Evolutionary conservation across 2,888 invertebrate genomes (phyloP).

Genomic region (Monopis laevigella): DNA sequence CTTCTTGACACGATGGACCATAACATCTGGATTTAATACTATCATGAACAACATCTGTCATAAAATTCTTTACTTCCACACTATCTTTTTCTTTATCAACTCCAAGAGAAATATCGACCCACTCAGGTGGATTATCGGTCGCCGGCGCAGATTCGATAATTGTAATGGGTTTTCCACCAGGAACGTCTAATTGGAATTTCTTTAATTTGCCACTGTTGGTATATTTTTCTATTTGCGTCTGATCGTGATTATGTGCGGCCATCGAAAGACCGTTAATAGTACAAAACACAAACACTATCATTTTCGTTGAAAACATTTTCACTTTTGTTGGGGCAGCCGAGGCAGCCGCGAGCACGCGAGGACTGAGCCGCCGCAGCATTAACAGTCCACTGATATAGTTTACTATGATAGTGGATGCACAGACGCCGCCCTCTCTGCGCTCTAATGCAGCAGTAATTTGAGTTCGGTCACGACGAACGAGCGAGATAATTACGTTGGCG

Average conservation of each 20-base stretch:
- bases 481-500: constrained; percentile 56
- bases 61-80: constrained; percentile 44
- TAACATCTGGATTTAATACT: constrained; percentile 46
- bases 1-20: constrained; percentile 55
- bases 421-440: constrained; percentile 47
- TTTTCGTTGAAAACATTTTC: constrained; percentile 45
- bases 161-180: constrained; percentile 65
- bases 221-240: constrained; percentile 41
- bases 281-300: constrained; percentile 42
- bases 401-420: constrained; percentile 60
- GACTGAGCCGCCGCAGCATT: constrained; percentile 47
- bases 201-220: constrained; percentile 38
- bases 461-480: constrained; percentile 60
- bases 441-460: constrained; percentile 56
- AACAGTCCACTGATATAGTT: constrained; percentile 55
- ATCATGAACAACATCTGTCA: constrained; percentile 52
- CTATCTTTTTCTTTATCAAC: constrained; percentile 32
- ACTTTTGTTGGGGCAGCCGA: constrained; percentile 49
- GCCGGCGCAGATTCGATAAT: constrained; percentile 59
- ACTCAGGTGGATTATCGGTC: constrained; percentile 26
- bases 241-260: constrained; percentile 25
- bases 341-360: constrained; percentile 43
- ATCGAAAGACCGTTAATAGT: not conserved
- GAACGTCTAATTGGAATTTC: constrained; percentile 64
- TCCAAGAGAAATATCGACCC: constrained; percentile 30